Evolutionary conservation across 2,113 vertebrate species (phyloP).

Genomic region (Octodon degus): DNA sequence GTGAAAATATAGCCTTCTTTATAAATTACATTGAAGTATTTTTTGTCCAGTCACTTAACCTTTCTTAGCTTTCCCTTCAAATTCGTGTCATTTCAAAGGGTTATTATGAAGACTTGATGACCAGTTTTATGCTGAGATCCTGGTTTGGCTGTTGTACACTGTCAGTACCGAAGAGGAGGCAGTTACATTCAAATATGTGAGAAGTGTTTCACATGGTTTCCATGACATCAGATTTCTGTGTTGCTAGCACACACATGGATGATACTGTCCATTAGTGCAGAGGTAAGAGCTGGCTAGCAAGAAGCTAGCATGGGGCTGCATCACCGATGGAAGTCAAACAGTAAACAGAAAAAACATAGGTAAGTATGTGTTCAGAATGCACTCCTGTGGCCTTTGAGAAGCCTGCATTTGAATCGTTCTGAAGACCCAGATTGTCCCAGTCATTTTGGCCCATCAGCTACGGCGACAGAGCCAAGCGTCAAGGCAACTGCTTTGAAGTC

Average conservation of each 20-base stretch:
- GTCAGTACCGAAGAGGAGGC: neutral
- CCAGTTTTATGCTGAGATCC: neutral
- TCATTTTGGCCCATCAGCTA: neutral
- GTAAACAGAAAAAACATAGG: neutral
- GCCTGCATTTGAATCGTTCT: neutral
- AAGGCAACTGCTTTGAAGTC: neutral
- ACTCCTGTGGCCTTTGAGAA: neutral
- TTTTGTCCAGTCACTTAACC: neutral
- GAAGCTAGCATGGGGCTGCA: neutral
- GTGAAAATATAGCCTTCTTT: neutral
- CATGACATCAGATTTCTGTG: neutral
- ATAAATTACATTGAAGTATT: neutral
- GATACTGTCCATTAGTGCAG: neutral
- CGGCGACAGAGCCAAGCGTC: neutral
- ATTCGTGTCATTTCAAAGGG: neutral
- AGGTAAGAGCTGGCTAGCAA: neutral
- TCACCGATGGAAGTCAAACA: neutral
- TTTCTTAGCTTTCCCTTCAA: neutral
- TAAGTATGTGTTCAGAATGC: neutral
- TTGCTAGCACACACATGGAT: neutral
- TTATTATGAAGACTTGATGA: neutral
- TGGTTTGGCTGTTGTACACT: neutral
- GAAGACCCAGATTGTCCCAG: neutral
- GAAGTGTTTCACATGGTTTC: neutral
- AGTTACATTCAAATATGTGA: neutral